Evolutionary conservation across 1,140 invertebrate genomes (phyloP).

Genomic region (Drosophila leontia): DNA sequence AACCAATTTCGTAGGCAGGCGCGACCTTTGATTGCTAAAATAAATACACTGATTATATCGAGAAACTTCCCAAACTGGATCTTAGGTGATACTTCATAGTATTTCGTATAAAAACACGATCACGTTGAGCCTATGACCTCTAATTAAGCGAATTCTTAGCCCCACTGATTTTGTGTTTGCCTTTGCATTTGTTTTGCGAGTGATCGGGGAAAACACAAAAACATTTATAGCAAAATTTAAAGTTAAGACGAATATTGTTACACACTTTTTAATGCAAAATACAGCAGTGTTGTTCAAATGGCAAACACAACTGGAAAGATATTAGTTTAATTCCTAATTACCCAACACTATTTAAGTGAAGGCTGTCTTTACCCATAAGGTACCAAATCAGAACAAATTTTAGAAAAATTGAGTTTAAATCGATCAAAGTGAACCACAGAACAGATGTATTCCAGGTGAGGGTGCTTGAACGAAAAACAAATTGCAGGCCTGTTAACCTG

Average conservation of each 20-base stretch:
- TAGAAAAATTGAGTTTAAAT: constrained; percentile 6
- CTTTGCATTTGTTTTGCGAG: constrained; percentile 33
- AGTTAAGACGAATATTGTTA: neutral
- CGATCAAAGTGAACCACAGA: constrained; percentile 17
- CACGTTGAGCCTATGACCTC: constrained; percentile 40
- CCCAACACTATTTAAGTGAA: constrained; percentile 1
- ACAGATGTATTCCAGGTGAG: constrained; percentile 13
- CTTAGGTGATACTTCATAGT: constrained; percentile 17
- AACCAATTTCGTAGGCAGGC: constrained; percentile 21
- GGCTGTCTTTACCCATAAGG: constrained; percentile 7
- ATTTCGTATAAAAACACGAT: constrained; percentile 24
- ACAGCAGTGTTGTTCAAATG: constrained; percentile 10
- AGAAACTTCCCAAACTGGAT: constrained; percentile 35
- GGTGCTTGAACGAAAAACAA: constrained; percentile 19
- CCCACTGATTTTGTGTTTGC: constrained; percentile 30
- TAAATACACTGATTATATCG: constrained; percentile 14
- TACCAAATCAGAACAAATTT: neutral
- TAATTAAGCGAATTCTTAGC: constrained; percentile 44
- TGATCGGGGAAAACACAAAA: constrained; percentile 26
- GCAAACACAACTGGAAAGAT: neutral
- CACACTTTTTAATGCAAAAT: neutral
- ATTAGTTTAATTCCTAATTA: neutral
- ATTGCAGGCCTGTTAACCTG: constrained; percentile 65
- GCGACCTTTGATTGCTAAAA: constrained; percentile 24
- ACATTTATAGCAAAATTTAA: neutral